Evolutionary conservation across 2,888 invertebrate genomes (phyloP).

Genomic region (Crossocerus cetratus): DNA sequence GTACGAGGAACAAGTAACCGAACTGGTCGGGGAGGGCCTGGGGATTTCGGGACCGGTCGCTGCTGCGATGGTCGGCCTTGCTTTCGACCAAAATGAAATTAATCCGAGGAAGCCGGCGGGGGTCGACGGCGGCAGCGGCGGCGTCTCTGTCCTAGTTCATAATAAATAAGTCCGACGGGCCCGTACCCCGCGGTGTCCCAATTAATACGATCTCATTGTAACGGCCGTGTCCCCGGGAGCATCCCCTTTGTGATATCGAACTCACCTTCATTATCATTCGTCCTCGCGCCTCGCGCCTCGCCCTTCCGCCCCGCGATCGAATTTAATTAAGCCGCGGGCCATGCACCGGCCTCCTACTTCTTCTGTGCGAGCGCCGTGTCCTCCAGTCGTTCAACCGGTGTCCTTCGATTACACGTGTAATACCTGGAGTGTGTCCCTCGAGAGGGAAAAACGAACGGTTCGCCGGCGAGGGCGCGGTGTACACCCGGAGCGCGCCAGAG

Average conservation of each 20-base stretch:
- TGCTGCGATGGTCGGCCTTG: constrained; percentile 32
- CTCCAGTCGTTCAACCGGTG: not conserved
- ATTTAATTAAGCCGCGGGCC: constrained; percentile 59
- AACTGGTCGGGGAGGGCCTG: constrained; percentile 16
- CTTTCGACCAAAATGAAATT: constrained; percentile 59
- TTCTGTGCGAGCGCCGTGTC: not conserved
- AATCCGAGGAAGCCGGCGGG: constrained; percentile 59
- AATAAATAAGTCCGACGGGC: constrained; percentile 67
- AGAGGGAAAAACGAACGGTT: no score
- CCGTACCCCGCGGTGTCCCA: constrained; percentile 64
- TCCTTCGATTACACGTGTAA: no score
- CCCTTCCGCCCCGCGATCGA: constrained; percentile 26
- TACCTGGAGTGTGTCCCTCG: no score
- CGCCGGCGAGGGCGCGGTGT: no score
- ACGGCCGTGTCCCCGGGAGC: constrained; percentile 45
- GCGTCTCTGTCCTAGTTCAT: constrained; percentile 61
- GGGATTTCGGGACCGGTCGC: constrained; percentile 33
- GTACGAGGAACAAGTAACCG: constrained; percentile 22
- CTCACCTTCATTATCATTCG: constrained; percentile 49
- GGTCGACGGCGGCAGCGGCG: constrained; percentile 52
- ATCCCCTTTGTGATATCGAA: constrained; percentile 52
- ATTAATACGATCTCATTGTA: constrained; percentile 69
- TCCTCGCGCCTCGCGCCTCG: constrained; percentile 18
- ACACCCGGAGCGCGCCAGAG: no score
- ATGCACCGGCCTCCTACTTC: constrained; percentile 16